phyloP scores from a whole-genome alignment of 2,113 vertebrate genomes.

The Suncus etruscus region DNA sequence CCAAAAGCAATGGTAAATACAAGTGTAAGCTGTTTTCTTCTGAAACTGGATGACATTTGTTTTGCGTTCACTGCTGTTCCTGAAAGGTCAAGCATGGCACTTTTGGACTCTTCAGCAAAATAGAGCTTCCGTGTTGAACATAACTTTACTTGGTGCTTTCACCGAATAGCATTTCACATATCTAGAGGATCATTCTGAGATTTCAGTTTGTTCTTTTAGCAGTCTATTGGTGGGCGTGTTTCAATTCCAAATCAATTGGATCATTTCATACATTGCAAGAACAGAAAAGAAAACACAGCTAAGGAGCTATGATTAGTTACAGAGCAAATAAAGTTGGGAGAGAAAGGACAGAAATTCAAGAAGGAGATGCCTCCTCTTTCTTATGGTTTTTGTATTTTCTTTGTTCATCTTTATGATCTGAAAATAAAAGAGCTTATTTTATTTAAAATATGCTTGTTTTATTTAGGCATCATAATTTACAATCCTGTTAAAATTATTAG shows the following conservation, averaged over 20 bases:
- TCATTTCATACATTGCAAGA: background rate
- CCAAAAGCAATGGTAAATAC: background rate
- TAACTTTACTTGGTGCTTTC: background rate
- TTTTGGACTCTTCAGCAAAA: constrained; percentile 17
- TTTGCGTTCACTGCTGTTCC: constrained; percentile 33
- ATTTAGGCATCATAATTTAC: no score
- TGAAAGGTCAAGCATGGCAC: constrained; percentile 60
- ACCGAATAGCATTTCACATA: constrained; percentile 41
- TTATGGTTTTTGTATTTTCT: background rate
- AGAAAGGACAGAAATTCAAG: background rate
- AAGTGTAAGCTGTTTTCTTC: background rate
- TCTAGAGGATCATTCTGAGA: background rate
- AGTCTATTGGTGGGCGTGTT: background rate
- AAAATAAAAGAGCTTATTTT: no score
- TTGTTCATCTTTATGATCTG: no score
- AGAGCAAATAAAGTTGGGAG: background rate
- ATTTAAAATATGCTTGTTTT: no score
- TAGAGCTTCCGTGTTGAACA: background rate
- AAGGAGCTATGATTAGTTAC: background rate
- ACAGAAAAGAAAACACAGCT: background rate
- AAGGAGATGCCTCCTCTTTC: background rate
- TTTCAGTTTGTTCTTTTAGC: constrained; percentile 2
- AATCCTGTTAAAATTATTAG: no score
- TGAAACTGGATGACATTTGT: constrained; percentile 52
- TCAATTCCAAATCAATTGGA: background rate